These are phyloP conservation scores for Anhinga anhinga DNA, from an alignment of 2,113 vertebrate species.

Conservation along the genomic window DNA sequence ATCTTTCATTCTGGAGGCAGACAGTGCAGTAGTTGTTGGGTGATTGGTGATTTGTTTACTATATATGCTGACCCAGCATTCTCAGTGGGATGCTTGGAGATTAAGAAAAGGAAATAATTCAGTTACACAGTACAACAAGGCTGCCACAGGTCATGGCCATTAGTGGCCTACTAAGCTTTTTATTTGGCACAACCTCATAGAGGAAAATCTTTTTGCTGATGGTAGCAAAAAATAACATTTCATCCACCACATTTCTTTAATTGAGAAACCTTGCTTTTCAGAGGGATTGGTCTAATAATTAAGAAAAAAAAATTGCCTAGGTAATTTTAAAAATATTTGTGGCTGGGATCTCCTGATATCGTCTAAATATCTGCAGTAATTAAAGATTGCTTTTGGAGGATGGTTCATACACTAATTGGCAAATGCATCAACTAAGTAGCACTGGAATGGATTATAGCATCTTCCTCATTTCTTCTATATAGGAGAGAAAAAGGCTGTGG, in stretches of 20 bases:
- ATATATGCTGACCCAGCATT: slow-evolving; percentile 13
- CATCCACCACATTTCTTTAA: slow-evolving; percentile 50
- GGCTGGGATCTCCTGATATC: slow-evolving; percentile 55
- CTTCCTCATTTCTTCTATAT: neutral
- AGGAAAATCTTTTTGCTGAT: slow-evolving; percentile 51
- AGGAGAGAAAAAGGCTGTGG: neutral
- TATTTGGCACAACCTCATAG: slow-evolving; percentile 34
- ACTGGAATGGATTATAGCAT: neutral
- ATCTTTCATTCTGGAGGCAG: neutral
- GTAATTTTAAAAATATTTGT: slow-evolving; percentile 56
- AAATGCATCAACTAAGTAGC: neutral
- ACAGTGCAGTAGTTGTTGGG: neutral
- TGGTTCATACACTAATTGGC: slow-evolving; percentile 64
- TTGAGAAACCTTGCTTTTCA: slow-evolving; percentile 55
- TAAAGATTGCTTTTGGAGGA: slow-evolving; percentile 60
- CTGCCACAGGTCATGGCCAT: slow-evolving; percentile 54
- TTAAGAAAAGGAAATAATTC: slow-evolving; percentile 44
- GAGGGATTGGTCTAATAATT: neutral
- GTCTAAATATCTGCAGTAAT: slow-evolving; percentile 67
- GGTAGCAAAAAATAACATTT: slow-evolving; percentile 50
- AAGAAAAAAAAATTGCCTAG: neutral
- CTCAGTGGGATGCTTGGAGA: neutral
- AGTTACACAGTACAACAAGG: slow-evolving; percentile 43
- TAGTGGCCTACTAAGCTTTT: slow-evolving; percentile 50
- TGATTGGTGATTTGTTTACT: slow-evolving; percentile 33